These are phyloP conservation scores for Plagodis dolabraria DNA, from an alignment of 2,888 invertebrate genomes.

Conservation along the genomic window DNA sequence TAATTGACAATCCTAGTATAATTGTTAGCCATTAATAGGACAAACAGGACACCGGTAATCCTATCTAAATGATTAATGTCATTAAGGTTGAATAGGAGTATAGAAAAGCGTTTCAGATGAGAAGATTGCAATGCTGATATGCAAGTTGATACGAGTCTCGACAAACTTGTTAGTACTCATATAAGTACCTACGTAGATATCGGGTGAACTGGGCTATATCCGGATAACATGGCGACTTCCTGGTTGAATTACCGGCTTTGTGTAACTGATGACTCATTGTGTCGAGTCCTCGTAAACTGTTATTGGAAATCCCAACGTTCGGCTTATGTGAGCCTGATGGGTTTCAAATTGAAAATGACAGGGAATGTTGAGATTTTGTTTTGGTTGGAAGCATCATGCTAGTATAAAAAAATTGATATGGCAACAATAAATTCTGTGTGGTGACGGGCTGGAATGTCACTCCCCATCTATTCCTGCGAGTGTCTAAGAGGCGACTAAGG, in stretches of 20 bases:
- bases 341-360: conserved; percentile 35
- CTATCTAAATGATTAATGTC: conserved; percentile 43
- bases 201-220: conserved; percentile 44
- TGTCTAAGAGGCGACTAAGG: too few relatives aligned
- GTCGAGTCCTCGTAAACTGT: conserved; percentile 49
- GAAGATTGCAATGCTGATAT: conserved; percentile 37
- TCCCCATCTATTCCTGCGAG: too few relatives aligned
- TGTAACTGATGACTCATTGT: conserved; percentile 61
- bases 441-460: too few relatives aligned
- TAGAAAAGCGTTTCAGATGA: conserved; percentile 27
- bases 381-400: conserved; percentile 7
- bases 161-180: conserved; percentile 2
- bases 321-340: conserved; percentile 35
- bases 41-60: conserved; percentile 63
- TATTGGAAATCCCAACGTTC: conserved; percentile 49
- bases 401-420: too few relatives aligned
- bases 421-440: too few relatives aligned
- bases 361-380: conserved; percentile 32
- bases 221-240: conserved; percentile 55
- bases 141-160: conserved; percentile 29
- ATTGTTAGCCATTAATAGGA: conserved; percentile 75
- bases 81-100: conserved; percentile 22
- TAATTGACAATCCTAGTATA: conserved; percentile 79
- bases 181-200: conserved; percentile 32
- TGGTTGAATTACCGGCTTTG: conserved; percentile 59